These are phyloP conservation scores for Aradus depressus DNA, from an alignment of 2,888 invertebrate genomes.

Conservation along the genomic window DNA sequence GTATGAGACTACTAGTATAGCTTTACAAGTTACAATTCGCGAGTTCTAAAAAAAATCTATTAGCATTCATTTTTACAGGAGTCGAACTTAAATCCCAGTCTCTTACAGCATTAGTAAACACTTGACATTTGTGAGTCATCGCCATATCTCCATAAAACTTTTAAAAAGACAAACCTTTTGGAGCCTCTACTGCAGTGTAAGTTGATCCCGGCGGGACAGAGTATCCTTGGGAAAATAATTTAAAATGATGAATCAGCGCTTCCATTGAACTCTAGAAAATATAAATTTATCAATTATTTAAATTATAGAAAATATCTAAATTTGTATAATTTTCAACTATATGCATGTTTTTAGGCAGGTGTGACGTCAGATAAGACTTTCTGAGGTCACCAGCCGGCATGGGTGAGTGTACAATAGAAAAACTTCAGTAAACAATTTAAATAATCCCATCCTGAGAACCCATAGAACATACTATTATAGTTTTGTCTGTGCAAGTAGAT, in stretches of 20 bases:
- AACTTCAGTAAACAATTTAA: too few species aligned
- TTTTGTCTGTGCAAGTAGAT: too few species aligned
- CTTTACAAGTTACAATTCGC: too few species aligned
- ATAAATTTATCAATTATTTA: neutral
- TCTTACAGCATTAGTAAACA: neutral
- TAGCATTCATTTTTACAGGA: too few species aligned
- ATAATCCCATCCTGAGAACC: too few species aligned
- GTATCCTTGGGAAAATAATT: constrained; percentile 92
- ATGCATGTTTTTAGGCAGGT: too few species aligned
- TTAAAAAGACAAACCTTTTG: constrained; percentile 58
- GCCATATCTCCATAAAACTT: neutral
- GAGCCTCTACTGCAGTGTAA: constrained; percentile 93
- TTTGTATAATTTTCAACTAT: neutral
- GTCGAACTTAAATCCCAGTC: neutral
- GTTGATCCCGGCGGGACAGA: constrained; percentile 94
- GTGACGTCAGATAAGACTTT: too few species aligned
- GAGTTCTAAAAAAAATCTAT: too few species aligned
- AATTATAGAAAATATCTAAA: neutral
- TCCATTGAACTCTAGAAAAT: constrained; percentile 72
- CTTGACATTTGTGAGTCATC: neutral
- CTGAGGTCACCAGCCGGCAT: too few species aligned
- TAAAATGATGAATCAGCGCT: constrained; percentile 95
- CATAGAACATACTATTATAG: too few species aligned
- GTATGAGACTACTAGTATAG: too few species aligned
- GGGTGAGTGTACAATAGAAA: too few species aligned